A percentile compares a stretch with the other conserved stretches of the same genome.
phyloP scores from a whole-genome alignment of 2,113 vertebrate species.

The Carassius auratus region DNA sequence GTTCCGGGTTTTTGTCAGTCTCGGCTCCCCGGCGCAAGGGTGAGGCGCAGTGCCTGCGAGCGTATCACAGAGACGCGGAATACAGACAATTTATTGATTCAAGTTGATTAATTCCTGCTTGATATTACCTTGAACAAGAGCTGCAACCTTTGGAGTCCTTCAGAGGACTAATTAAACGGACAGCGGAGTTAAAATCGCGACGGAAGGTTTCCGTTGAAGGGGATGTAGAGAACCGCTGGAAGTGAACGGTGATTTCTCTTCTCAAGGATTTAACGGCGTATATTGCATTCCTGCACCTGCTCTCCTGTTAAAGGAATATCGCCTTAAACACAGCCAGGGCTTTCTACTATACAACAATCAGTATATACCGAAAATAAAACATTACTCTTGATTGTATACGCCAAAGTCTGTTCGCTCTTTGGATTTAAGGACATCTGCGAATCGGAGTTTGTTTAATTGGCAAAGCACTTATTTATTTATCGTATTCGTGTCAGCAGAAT shows the following conservation, averaged over 20 bases:
- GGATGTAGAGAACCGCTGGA: slow-evolving; percentile 69
- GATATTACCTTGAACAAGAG: neutral
- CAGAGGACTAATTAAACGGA: slow-evolving; percentile 36
- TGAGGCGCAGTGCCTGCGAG: slow-evolving; percentile 66
- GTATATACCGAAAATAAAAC: slow-evolving; percentile 5
- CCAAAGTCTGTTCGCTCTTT: slow-evolving; percentile 44
- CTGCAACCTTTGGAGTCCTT: neutral
- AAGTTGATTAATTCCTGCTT: slow-evolving; percentile 23
- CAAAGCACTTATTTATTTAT: slow-evolving; percentile 50
- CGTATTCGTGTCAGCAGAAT: slow-evolving; percentile 37
- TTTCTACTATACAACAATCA: neutral
- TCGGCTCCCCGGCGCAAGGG: slow-evolving; percentile 75
- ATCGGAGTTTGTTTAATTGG: slow-evolving; percentile 52
- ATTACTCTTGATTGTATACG: slow-evolving; percentile 23
- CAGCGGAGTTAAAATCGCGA: slow-evolving; percentile 43
- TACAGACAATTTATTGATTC: slow-evolving; percentile 64
- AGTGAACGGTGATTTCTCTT: slow-evolving; percentile 72
- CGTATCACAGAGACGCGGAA: slow-evolving; percentile 63
- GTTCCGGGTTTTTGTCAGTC: slow-evolving; percentile 84
- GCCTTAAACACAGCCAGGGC: slow-evolving; percentile 42
- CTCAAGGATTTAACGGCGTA: slow-evolving; percentile 66
- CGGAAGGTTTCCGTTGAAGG: slow-evolving; percentile 31
- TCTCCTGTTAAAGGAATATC: slow-evolving; percentile 48
- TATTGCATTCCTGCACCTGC: slow-evolving; percentile 48
- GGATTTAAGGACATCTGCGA: slow-evolving; percentile 44